Evolutionary conservation across 2,113 vertebrate genomes (phyloP), one percentile per base, ranked within the genome.

Genomic region (Sterna hirundo): DNA sequence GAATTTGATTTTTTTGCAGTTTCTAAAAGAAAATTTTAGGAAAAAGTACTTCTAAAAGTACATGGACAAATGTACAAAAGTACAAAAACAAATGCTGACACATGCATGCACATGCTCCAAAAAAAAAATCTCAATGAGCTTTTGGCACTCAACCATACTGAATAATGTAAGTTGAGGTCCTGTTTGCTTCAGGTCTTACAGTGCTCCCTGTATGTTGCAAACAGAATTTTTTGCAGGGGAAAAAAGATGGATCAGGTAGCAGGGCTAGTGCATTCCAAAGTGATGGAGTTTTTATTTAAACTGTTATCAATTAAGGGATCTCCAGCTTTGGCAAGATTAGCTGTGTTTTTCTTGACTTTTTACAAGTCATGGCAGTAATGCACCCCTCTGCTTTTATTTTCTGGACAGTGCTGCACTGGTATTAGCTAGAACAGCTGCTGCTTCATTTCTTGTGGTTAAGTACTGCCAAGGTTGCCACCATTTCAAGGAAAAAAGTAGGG

Each of bases 81-180:
- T n/a, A 68, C 38, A 29, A 71, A 51, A 3, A 0, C 12, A 32
- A 44, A 5, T 46, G 38, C 60, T 90, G 42, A 32, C 13, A 25
- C 13, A 12, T 47, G 25, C 8, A 7, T 69, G 25, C 3, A 9
- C 0, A 0, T 15, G 9, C 34, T 32, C 20, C 1, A 30, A 38
- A 68, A 71, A 58, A 16, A 15, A 38, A 5, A 47, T 18, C 29
- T 68, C n/a, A 20, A 4, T 44, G 29, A n/a, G 11, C 11, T 88
- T 65, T 83, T 38, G 44, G 20, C 52, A 44, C 47, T 30, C 6
- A 32, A 16, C 26, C 23, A 14, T 49, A 30, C 8, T 80, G 46
- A 85, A 38, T 79, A 55, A 14, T 5, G 2, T 51, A 30, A 85
- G 40, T 14, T 79, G 40, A 55, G 20, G 26, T 78, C 32, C 18